Percentiles rank a stretch among this genome's conserved stretches.
These are phyloP conservation scores for Enhydra lutris DNA, from an alignment of 2,113 vertebrate genomes.

Conservation along the genomic window DNA sequence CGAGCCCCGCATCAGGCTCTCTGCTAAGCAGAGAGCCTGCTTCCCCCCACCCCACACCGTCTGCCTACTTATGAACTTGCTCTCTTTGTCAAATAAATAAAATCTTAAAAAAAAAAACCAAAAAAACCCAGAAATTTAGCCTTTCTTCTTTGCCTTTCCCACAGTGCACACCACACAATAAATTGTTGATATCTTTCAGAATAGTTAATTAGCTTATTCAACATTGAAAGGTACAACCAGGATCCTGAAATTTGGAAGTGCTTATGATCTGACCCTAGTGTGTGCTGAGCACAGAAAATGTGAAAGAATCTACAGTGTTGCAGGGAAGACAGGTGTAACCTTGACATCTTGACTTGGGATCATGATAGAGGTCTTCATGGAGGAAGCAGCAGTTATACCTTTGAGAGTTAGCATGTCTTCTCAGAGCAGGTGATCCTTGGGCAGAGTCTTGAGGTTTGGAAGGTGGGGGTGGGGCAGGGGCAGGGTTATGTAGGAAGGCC, in stretches of 20 bases:
- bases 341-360: neutral
- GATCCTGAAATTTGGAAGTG: neutral
- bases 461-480: neutral
- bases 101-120: neutral
- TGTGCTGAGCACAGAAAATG: neutral
- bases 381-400: neutral
- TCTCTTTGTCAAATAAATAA: neutral
- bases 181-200: neutral
- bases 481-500: neutral
- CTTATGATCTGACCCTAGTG: neutral
- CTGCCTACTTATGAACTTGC: neutral
- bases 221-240: neutral
- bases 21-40: too few relatives aligned
- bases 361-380: neutral
- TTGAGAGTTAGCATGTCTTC: slow-evolving; percentile 26
- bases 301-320: neutral
- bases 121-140: neutral
- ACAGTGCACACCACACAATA: neutral
- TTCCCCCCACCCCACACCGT: too few relatives aligned
- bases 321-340: neutral
- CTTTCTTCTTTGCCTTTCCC: slow-evolving; percentile 23
- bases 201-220: slow-evolving; percentile 39
- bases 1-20: too few relatives aligned
- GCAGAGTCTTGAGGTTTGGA: slow-evolving; percentile 35
- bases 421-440: neutral